A percentile compares a stretch with the other conserved stretches of the same genome.
Conservation (phyloP, 2,113 vertebrate species). For the Nothobranchius furzeri region DNA sequence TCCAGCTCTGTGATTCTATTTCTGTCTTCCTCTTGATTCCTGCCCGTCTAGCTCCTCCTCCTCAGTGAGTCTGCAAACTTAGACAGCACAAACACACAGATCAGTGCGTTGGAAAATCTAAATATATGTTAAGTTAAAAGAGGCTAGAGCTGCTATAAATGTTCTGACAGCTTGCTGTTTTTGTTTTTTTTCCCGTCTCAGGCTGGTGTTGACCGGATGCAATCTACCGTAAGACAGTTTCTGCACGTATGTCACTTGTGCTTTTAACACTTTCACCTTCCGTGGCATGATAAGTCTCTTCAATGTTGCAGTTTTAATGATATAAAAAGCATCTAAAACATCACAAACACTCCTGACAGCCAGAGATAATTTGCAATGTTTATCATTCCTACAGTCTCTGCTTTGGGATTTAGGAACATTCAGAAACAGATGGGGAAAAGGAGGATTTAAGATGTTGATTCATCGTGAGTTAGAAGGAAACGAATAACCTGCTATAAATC, state of each 20-base stretch:
- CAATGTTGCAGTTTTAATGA: conserved; percentile 1
- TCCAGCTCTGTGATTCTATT: conserved; percentile 2
- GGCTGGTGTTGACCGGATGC: conserved; percentile 30
- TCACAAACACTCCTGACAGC: not conserved
- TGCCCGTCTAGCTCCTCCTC: not conserved
- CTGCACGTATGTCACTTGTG: conserved; percentile 12
- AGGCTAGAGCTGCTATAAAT: conserved; percentile 32
- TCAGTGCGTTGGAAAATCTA: conserved; percentile 23
- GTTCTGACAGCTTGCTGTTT: conserved; percentile 27
- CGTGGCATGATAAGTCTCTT: conserved; percentile 2
- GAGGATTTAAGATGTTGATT: not conserved
- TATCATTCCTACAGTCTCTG: not conserved
- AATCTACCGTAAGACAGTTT: conserved; percentile 4
- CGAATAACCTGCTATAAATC: no score
- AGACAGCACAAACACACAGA: not conserved
- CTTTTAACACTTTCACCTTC: conserved; percentile 15
- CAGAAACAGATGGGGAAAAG: not conserved
- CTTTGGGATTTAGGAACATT: not conserved
- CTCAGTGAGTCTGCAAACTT: conserved; percentile 14
- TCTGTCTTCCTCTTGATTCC: not conserved
- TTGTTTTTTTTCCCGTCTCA: not conserved
- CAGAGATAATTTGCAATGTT: not conserved
- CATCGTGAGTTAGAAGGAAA: not conserved
- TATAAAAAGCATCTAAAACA: not conserved
- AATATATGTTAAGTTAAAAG: conserved; percentile 36